Evolutionary conservation across 2,888 invertebrate genomes (phyloP), one percentile per base, ranked within the genome.

Genomic region (Plebejus anna): DNA sequence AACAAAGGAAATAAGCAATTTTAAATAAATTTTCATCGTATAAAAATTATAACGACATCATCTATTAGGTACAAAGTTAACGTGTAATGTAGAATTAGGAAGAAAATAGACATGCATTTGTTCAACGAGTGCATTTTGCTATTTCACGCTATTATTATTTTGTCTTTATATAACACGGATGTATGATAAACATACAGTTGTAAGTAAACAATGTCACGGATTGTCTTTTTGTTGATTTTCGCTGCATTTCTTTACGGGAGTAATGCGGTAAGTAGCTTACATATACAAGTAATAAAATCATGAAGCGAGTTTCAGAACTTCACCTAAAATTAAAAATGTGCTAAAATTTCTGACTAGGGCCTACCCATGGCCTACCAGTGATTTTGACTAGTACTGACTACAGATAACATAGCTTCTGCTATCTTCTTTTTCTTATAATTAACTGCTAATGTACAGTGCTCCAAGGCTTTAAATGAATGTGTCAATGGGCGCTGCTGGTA

Each of bases 201-300:
- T 22, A 70, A 38, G 73, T 76, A 72, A 36, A 79, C 51, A 70
- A 87, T 88, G 87, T 81, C 82, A 77, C 78, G 75, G 75, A 85
- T 77, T 70, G 78, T 80, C 75, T 80, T 86, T 78, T 83, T 80
- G 80, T 79, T 86, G 42, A 79, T 88, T 75, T 79, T 88, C 57
- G 77, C 86, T 70, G 76, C 83, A 77, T 76, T 84, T 32, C 75
- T 87, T 76, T 80, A 80, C 79, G 83, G 82, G 47, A 79, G 80
- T 77, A 79, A 88, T 78, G 86, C 86, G 61, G 92, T 91, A 84
- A 90, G 91, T 89, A 38, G 38, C 38, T 38, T 42, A 42, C 38
- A 42, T 38, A 38, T 38, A 38, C 38, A 38, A 42, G 7, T 42
- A 42, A 7, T 42, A 42, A 42, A 42, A 42, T 42, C 0, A 42